Conservation (phyloP, 2,888 invertebrate genomes). For the Nudaria mundana region DNA sequence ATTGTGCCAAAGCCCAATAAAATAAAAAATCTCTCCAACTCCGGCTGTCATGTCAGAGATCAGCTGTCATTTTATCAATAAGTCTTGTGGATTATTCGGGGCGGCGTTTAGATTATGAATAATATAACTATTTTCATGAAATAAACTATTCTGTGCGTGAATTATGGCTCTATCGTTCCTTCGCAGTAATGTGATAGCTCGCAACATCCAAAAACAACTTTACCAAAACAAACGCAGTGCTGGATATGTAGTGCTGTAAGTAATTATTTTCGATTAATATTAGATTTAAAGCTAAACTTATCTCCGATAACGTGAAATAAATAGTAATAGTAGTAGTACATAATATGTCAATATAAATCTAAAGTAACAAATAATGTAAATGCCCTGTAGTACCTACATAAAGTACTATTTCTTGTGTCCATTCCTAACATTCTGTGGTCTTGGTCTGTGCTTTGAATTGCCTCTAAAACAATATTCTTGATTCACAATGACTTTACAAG, state of each 20-base stretch:
- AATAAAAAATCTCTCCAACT: no score
- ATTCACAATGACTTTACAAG: no score
- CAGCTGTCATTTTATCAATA: no score
- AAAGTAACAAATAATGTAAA: not conserved
- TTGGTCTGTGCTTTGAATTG: no score
- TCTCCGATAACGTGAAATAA: not conserved
- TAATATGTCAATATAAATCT: not conserved
- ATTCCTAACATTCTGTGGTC: not conserved
- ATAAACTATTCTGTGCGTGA: constrained; percentile 13
- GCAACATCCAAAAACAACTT: constrained; percentile 63
- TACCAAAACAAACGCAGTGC: constrained; percentile 80
- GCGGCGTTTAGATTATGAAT: constrained; percentile 47
- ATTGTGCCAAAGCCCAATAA: no score
- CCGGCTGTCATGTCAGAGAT: no score
- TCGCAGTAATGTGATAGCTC: constrained; percentile 57
- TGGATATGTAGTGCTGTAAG: constrained; percentile 88
- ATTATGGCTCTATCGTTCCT: constrained; percentile 71
- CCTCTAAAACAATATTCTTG: no score
- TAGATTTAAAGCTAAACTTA: not conserved
- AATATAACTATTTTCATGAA: constrained; percentile 30
- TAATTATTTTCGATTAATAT: constrained; percentile 30
- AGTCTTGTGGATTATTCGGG: no score
- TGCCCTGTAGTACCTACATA: not conserved
- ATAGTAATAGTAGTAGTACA: no score
- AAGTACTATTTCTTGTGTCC: no score